Evolutionary conservation across 2,888 invertebrate genomes (phyloP), one percentile per base, ranked within the genome.

Genomic region (Achlya flavicornis): DNA sequence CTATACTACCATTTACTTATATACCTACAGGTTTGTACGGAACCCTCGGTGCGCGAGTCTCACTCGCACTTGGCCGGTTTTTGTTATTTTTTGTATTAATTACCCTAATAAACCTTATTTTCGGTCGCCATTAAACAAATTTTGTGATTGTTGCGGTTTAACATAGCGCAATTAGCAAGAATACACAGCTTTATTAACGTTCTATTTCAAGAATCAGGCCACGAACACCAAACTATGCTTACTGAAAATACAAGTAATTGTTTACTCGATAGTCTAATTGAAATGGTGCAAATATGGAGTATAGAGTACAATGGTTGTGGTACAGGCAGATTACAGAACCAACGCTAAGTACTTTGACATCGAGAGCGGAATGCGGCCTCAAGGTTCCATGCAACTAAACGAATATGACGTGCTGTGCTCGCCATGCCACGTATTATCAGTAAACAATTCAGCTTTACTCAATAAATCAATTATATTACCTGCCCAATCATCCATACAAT

Each of bases 271-370:
- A 75, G 70, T 73, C 74, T 74, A 77, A 77, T 79, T 76, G 73
- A 64, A 59, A 61, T 48, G 60, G 63, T 61, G 63, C 58, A 71
- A 65, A 65, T 43, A 64, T 71, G 65, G 67, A 67, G 70, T 69
- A 74, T 72, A 73, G 68, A 64, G 65, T 62, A 59, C 59, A 41
- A 59, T 69, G 66, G 61, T 73, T 72, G 75, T 73, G 71, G 71
- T 77, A 73, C 68, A 66, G 70, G 73, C 68, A 66, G 70, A 68
- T 41, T 58, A 72, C 73, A 71, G 72, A 76, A 53, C 76, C 69
- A 73, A 72, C 78, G 80, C 80, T 85, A 85, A 88, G 85, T 90
- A 88, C 86, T 89, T 86, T 87, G 91, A 89, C 91, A 90, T 88
- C 86, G 86, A 80, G 81, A 19, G 79, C 71, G 88, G 92, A 91